These are phyloP conservation scores for Myopa testacea DNA, from an alignment of 2,888 invertebrate species.

Conservation along the genomic window DNA sequence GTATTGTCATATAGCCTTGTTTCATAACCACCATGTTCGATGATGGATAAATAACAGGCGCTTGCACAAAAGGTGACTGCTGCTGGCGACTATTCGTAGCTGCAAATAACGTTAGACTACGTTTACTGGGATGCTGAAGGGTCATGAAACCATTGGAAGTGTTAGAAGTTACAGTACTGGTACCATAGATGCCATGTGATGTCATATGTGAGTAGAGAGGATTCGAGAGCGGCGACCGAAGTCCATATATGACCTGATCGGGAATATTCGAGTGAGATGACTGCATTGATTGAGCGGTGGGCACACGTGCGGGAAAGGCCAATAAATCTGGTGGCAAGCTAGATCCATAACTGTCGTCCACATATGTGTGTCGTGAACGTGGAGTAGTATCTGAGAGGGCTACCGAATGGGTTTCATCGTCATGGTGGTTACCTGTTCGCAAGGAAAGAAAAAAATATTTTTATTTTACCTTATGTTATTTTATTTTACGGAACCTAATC, in stretches of 20 bases:
- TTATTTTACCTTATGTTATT: too few relatives aligned
- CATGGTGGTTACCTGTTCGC: conserved; percentile 58
- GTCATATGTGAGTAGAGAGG: conserved; percentile 71
- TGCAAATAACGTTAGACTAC: conserved; percentile 65
- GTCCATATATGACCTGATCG: conserved; percentile 66
- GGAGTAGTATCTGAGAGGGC: conserved; percentile 74
- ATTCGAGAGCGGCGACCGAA: conserved; percentile 70
- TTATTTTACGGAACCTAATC: too few relatives aligned
- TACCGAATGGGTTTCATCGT: conserved; percentile 78
- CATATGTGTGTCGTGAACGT: conserved; percentile 69
- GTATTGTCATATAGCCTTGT: conserved; percentile 89
- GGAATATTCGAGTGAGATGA: conserved; percentile 82
- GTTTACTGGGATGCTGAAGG: conserved; percentile 77
- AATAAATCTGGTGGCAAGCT: conserved; percentile 85
- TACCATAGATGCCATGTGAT: conserved; percentile 72
- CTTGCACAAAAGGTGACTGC: conserved; percentile 81
- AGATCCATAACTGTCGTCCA: conserved; percentile 70
- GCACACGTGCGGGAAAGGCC: conserved; percentile 80
- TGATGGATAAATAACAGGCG: conserved; percentile 75
- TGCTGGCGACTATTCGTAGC: conserved; percentile 69
- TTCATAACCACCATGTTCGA: conserved; percentile 68
- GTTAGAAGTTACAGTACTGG: conserved; percentile 68
- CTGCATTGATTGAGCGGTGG: conserved; percentile 80
- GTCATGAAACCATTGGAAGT: conserved; percentile 79
- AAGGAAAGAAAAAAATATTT: not conserved